Conservation (phyloP, 2,888 invertebrate genomes). For the Ctenicera cuprea region DNA sequence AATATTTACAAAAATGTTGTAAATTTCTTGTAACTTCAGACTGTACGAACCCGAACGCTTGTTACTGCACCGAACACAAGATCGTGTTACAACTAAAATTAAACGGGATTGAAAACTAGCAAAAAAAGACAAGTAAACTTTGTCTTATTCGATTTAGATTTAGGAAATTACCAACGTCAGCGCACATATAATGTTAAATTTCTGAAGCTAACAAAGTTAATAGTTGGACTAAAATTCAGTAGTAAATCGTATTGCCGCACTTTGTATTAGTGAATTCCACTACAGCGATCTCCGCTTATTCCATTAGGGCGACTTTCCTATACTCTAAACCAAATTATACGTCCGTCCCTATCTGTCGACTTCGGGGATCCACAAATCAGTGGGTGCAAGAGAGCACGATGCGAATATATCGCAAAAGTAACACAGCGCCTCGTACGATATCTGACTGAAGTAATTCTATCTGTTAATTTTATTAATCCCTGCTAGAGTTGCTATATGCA, state of each 20-base stretch:
- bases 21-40: no score
- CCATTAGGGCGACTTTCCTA: constrained; percentile 69
- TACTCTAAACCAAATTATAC: constrained; percentile 69
- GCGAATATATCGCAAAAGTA: constrained; percentile 56
- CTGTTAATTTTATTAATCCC: constrained; percentile 71
- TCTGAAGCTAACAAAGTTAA: constrained; percentile 67
- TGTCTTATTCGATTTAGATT: no score
- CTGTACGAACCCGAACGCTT: no score
- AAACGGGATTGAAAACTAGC: no score
- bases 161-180: constrained; percentile 34
- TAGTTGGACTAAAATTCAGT: constrained; percentile 68
- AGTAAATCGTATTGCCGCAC: constrained; percentile 67
- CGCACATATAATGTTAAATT: constrained; percentile 46
- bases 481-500: constrained; percentile 58
- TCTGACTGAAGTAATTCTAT: constrained; percentile 68
- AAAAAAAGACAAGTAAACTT: no score
- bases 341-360: constrained; percentile 51
- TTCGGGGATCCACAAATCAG: constrained; percentile 39
- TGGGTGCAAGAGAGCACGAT: constrained; percentile 45
- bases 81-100: no score
- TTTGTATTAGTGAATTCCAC: constrained; percentile 55
- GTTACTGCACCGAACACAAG: no score
- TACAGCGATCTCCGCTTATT: constrained; percentile 64
- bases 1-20: no score
- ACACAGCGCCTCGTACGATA: constrained; percentile 61